These are phyloP conservation scores for Tinea pellionella DNA, from an alignment of 2,888 invertebrate species.

Conservation along the genomic window DNA sequence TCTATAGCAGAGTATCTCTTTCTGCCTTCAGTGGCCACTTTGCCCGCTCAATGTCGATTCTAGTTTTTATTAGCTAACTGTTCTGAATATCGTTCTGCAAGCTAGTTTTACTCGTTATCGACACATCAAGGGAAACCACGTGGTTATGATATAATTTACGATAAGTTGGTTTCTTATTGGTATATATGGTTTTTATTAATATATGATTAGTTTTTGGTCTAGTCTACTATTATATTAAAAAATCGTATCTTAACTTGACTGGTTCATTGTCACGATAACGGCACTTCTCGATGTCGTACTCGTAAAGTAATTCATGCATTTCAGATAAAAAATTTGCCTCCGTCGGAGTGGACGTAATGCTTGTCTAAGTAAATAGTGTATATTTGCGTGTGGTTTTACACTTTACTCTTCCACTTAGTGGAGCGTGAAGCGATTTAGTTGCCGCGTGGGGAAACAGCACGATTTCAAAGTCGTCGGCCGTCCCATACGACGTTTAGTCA, in stretches of 20 bases:
- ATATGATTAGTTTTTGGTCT: no score
- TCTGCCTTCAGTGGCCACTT: conserved; percentile 27
- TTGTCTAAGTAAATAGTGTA: background rate
- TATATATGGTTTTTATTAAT: no score
- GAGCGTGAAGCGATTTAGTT: conserved; percentile 47
- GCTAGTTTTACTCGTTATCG: background rate
- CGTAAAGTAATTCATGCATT: background rate
- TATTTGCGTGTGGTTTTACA: conserved; percentile 53
- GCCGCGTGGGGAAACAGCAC: conserved; percentile 31
- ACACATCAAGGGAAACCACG: background rate
- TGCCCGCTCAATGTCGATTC: background rate
- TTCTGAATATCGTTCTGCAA: background rate
- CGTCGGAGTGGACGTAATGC: background rate
- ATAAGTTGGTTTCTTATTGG: background rate
- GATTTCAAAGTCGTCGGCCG: conserved; percentile 27
- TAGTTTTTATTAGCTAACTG: background rate
- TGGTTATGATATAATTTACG: background rate
- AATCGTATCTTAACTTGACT: background rate
- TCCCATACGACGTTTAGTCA: conserved; percentile 2
- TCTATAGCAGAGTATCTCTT: conserved; percentile 31
- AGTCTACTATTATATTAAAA: no score
- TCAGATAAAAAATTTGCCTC: background rate
- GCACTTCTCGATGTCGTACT: background rate
- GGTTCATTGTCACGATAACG: background rate
- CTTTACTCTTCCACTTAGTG: conserved; percentile 48